These are phyloP conservation scores for Catamblyrhynchus diadema DNA, from an alignment of 2,797 vertebrate genomes.

Conservation along the genomic window DNA sequence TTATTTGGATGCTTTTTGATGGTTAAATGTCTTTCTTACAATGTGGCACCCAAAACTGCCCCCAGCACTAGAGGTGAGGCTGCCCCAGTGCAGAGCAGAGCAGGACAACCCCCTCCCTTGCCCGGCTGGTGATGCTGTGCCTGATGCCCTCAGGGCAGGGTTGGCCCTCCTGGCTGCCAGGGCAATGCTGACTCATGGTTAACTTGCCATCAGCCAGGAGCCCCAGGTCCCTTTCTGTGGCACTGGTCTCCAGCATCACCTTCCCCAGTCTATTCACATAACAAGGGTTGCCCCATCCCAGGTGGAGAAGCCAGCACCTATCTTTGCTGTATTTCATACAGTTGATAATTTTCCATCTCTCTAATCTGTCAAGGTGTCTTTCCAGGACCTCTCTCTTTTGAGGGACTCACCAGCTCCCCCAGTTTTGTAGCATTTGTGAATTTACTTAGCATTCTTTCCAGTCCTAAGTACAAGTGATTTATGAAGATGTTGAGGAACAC, in stretches of 20 bases:
- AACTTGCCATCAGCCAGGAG: rapidly evolving
- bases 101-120: neutral
- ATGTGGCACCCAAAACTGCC: neutral
- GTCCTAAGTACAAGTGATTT: neutral
- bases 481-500: neutral
- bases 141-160: neutral
- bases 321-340: neutral
- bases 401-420: neutral
- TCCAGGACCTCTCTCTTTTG: neutral
- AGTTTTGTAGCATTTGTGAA: neutral
- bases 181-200: neutral
- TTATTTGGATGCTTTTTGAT: neutral
- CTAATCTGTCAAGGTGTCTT: neutral
- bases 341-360: neutral
- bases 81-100: rapidly evolving
- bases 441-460: neutral
- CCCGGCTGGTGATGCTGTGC: neutral
- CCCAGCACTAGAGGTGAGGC: rapidly evolving
- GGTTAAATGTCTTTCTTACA: neutral
- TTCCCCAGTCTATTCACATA: neutral
- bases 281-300: neutral
- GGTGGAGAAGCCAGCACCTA: neutral
- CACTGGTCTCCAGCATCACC: neutral
- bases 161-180: neutral
- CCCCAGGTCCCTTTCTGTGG: rapidly evolving